Conservation (phyloP, 1,140 invertebrate genomes). For the Cardiocondyla obscurior region DNA sequence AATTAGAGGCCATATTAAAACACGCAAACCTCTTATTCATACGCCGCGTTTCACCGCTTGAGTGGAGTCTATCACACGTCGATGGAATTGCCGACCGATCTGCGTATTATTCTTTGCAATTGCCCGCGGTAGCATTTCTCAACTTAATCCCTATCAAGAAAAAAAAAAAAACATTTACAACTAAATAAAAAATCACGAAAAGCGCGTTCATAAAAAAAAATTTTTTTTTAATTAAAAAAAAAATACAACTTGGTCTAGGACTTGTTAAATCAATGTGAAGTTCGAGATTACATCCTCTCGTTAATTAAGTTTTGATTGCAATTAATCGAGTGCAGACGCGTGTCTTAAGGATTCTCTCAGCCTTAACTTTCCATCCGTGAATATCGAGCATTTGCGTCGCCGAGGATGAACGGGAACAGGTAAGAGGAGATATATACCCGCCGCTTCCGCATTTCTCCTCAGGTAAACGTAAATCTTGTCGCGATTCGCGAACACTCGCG, state of each 20-base stretch:
- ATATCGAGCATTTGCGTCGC: constrained; percentile 9
- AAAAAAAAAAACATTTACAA: no score
- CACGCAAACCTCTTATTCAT: neutral
- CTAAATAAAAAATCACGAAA: neutral
- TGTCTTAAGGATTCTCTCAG: neutral
- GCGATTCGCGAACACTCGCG: constrained; percentile 31
- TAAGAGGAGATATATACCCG: neutral
- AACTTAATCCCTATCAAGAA: no score
- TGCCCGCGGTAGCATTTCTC: neutral
- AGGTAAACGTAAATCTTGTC: constrained; percentile 51
- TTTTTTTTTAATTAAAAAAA: no score
- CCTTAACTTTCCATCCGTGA: neutral
- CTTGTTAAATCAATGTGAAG: no score
- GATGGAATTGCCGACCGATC: constrained; percentile 1
- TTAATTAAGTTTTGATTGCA: neutral
- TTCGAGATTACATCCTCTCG: neutral
- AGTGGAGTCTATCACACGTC: constrained; percentile 15
- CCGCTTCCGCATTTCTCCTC: constrained; percentile 47
- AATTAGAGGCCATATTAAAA: constrained; percentile 17
- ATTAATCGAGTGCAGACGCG: no score
- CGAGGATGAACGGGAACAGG: constrained; percentile 38
- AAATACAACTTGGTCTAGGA: no score
- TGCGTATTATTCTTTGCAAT: constrained; percentile 10
- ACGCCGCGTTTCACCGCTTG: neutral
- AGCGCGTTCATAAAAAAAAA: no score